Evolutionary conservation across 1,140 invertebrate genomes (phyloP).

Genomic region (Brachionus paranguensis): DNA sequence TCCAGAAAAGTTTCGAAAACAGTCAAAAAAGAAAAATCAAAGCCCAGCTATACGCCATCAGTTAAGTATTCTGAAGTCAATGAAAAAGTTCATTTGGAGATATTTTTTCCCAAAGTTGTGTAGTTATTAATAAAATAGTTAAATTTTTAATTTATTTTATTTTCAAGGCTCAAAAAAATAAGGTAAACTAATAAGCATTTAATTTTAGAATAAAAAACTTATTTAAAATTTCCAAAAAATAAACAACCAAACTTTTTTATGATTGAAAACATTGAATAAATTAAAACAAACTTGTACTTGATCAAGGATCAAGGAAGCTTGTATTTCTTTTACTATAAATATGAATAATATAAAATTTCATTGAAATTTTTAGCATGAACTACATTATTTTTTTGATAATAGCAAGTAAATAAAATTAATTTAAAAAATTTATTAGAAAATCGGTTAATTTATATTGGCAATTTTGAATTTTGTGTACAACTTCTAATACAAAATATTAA

Average conservation of each 20-base stretch:
- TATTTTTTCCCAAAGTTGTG: neutral
- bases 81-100: neutral
- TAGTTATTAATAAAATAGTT: neutral
- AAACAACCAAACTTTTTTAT: neutral
- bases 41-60: neutral
- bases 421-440: too few relatives aligned
- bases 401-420: too few relatives aligned
- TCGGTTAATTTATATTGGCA: too few relatives aligned
- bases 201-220: neutral
- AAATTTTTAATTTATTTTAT: neutral
- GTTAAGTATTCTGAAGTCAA: neutral
- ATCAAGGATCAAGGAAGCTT: neutral
- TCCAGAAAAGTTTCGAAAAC: neutral
- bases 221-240: neutral
- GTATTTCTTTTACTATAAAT: too few relatives aligned
- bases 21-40: neutral
- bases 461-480: too few relatives aligned
- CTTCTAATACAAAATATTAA: too few relatives aligned
- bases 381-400: too few relatives aligned
- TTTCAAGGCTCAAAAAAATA: too few relatives aligned
- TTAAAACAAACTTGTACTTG: too few relatives aligned
- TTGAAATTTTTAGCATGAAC: too few relatives aligned
- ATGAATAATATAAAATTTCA: too few relatives aligned
- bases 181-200: neutral
- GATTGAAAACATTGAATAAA: neutral